Percentiles rank a stretch among this genome's conserved stretches.
Conservation (phyloP, 1,140 invertebrate genomes). For the Drosophila athabasca region DNA sequence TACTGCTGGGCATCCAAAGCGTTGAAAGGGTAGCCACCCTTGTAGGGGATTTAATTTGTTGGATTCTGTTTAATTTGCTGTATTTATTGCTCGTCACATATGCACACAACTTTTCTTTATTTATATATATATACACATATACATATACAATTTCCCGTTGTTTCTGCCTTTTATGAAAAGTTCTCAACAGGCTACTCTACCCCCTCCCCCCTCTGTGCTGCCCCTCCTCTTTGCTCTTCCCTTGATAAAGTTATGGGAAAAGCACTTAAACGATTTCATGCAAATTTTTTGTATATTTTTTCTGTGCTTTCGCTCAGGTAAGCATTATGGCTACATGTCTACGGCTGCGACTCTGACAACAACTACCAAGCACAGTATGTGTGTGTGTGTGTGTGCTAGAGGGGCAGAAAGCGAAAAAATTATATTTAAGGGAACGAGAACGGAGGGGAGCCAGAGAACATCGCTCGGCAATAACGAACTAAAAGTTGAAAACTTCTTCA, state of each 20-base stretch:
- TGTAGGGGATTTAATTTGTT: constrained; percentile 62
- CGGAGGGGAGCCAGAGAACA: constrained; percentile 4
- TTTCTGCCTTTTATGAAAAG: constrained; percentile 36
- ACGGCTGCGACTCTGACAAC: constrained; percentile 45
- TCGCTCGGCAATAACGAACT: constrained; percentile 36
- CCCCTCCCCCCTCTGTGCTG: neutral
- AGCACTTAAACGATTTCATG: constrained; percentile 79
- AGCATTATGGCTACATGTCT: constrained; percentile 77
- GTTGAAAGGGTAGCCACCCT: constrained; percentile 24
- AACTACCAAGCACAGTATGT: constrained; percentile 36
- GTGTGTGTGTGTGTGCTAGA: constrained; percentile 11
- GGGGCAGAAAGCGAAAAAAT: constrained; percentile 30
- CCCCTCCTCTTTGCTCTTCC: constrained; percentile 21
- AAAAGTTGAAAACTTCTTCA: constrained; percentile 51
- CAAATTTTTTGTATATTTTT: constrained; percentile 58
- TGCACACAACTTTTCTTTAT: constrained; percentile 42
- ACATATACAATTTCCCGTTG: constrained; percentile 33
- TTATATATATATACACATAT: constrained; percentile 27
- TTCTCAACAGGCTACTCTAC: constrained; percentile 25
- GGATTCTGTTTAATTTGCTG: constrained; percentile 67
- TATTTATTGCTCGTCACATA: constrained; percentile 57
- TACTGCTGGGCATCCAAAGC: too few relatives aligned
- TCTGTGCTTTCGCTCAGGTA: constrained; percentile 69
- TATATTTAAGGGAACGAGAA: constrained; percentile 1
- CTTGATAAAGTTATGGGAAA: constrained; percentile 61